Evolutionary conservation across 1,140 invertebrate species (phyloP), one percentile per base, ranked within the genome.

Genomic region (Mycetomoellerius zeteki): DNA sequence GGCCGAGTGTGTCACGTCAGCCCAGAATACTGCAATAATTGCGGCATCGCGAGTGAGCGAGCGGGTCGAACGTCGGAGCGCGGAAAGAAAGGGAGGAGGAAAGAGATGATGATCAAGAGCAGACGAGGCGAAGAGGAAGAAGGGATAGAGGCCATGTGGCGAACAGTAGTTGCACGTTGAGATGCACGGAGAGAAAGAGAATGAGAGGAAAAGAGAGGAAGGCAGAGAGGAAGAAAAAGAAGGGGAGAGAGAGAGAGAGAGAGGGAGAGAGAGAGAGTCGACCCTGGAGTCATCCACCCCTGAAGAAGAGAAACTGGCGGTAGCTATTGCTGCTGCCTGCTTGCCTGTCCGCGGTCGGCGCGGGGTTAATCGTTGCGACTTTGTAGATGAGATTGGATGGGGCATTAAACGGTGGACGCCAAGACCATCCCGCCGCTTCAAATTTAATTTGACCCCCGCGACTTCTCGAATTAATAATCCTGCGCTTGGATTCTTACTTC

Each of bases 21-120:
- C 21, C 73, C 81, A 85, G 88, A 89, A 91, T 89, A 88, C 88
- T 91, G 90, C 82, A 91, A 91, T 91, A 91, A 91, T 91, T 89
- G 90, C 90, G 86, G 85, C 67, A 80, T 77, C 86, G 75, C 84
- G 72, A 89, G 64, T 84, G 58, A 77, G 58, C 65, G 86, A 69
- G 77, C 80, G 65, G 76, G 60, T 37, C 58, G 37, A 27, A 52
- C 5, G 72, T 65, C 65, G 64, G 69, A 75, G 86, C 30, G 72
- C 76, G 65, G 84, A 87, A 81, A 69, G 72, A 54, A 69, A 71
- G 37, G 37, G 37, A 90, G 73, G 21, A 78, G 56, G 50, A 19
- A 50, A 12, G 27, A 56, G 58, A 75, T 69, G 54, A 56, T 81
- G n/a, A 89, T 80, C 73, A 85, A 85, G 90, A 90, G 87, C 65